Percentiles rank a stretch among this genome's conserved stretches.
These are phyloP conservation scores for Atractosteus spatula DNA, from an alignment of 2,113 vertebrate species.

Conservation along the genomic window DNA sequence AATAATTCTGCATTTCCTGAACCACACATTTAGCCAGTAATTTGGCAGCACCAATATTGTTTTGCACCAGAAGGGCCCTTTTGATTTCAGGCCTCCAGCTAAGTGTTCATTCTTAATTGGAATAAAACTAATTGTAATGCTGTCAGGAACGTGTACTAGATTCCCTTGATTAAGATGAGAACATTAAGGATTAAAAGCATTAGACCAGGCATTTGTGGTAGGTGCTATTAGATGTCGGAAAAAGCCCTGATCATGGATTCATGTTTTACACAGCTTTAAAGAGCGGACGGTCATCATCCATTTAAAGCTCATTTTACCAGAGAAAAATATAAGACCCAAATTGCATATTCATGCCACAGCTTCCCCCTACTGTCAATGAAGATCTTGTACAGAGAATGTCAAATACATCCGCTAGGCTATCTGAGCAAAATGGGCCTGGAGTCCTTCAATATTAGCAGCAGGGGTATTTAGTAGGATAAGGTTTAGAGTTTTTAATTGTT, in stretches of 20 bases:
- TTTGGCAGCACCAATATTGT: not conserved
- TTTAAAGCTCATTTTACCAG: constrained; percentile 15
- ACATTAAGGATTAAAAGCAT: constrained; percentile 53
- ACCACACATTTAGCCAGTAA: not conserved
- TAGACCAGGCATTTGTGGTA: constrained; percentile 40
- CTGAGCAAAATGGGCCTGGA: constrained; percentile 7
- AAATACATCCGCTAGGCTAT: constrained; percentile 28
- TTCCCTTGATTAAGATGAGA: constrained; percentile 60
- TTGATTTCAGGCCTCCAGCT: constrained; percentile 2
- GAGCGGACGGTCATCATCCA: constrained; percentile 21
- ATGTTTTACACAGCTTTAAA: constrained; percentile 23
- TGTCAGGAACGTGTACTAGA: constrained; percentile 55
- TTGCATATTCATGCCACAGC: constrained; percentile 26
- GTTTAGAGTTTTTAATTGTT: too few relatives aligned
- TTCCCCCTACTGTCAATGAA: constrained; percentile 48
- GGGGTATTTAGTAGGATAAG: too few relatives aligned
- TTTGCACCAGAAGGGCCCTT: not conserved
- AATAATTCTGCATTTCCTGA: not conserved
- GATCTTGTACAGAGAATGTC: constrained; percentile 29
- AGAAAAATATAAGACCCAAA: constrained; percentile 9
- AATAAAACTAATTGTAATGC: constrained; percentile 62
- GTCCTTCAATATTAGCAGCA: too few relatives aligned
- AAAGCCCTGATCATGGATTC: constrained; percentile 46
- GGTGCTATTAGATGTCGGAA: constrained; percentile 50
- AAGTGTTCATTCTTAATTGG: constrained; percentile 52